Evolutionary conservation across 2,888 invertebrate genomes (phyloP).

Genomic region (Sinohyriopsis cumingii): DNA sequence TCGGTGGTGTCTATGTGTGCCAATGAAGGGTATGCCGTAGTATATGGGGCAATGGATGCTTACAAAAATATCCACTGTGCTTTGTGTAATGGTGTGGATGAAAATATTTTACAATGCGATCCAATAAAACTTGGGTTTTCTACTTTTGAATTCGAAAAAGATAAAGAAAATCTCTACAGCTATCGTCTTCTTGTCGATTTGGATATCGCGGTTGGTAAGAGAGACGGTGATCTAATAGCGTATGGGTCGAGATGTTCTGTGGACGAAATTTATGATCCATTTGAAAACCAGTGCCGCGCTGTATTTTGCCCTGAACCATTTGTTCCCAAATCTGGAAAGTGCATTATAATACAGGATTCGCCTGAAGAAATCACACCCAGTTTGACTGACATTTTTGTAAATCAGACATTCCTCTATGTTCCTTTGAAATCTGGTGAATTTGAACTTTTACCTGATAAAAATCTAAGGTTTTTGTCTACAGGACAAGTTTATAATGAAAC

Average conservation of each 20-base stretch:
- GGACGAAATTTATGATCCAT: constrained; percentile 37
- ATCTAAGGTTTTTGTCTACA: constrained; percentile 14
- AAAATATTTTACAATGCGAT: constrained; percentile 9
- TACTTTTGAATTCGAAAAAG: neutral
- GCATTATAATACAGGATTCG: neutral
- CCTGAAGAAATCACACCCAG: neutral
- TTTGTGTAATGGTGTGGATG: constrained; percentile 36
- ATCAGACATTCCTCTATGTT: constrained; percentile 3
- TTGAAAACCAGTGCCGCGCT: constrained; percentile 25
- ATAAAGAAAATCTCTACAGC: constrained; percentile 12
- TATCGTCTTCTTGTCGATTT: constrained; percentile 22
- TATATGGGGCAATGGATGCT: constrained; percentile 5
- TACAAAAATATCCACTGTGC: constrained; percentile 60
- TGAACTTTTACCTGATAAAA: constrained; percentile 13
- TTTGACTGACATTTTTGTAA: too few relatives aligned
- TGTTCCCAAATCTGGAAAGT: constrained; percentile 13
- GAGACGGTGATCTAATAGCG: neutral
- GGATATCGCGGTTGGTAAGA: constrained; percentile 2
- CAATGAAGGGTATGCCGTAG: constrained; percentile 9
- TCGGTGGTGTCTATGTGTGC: constrained; percentile 2
- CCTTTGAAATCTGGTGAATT: constrained; percentile 8
- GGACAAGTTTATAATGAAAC: constrained; percentile 11
- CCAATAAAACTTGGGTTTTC: neutral
- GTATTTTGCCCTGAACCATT: constrained; percentile 19
- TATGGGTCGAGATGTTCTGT: constrained; percentile 15